Evolutionary conservation across 2,888 invertebrate species (phyloP).

Genomic region (Tetranychus truncatus): DNA sequence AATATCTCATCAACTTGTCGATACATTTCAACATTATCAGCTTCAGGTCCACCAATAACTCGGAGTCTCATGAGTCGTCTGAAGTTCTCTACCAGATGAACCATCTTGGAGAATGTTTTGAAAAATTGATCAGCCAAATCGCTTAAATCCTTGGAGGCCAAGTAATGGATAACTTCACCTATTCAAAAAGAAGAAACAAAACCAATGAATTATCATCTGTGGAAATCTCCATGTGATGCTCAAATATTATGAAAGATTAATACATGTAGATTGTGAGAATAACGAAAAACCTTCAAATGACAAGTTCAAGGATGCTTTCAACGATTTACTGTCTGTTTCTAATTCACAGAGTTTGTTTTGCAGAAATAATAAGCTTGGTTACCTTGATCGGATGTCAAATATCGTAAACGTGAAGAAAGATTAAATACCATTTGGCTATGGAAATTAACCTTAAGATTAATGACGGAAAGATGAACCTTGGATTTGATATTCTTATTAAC

Average conservation of each 20-base stretch:
- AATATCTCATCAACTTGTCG: constrained; percentile 5
- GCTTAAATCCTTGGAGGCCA: neutral
- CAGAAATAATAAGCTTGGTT: no score
- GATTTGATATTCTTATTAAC: no score
- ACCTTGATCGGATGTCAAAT: no score
- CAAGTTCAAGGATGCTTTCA: no score
- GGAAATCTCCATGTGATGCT: neutral
- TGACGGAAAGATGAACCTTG: no score
- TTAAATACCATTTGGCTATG: no score
- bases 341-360: no score
- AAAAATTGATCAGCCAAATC: neutral
- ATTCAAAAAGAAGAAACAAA: neutral
- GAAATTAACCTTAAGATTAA: no score
- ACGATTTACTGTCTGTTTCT: no score
- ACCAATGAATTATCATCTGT: neutral
- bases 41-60: neutral
- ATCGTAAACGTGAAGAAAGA: no score
- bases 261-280: neutral
- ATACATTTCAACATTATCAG: constrained; percentile 4
- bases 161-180: neutral
- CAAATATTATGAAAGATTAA: neutral
- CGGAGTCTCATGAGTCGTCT: neutral
- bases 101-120: constrained; percentile 2
- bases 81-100: neutral
- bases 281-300: no score